phyloP scores from a whole-genome alignment of 2,888 invertebrate species.

The Diplazon laetatorius region DNA sequence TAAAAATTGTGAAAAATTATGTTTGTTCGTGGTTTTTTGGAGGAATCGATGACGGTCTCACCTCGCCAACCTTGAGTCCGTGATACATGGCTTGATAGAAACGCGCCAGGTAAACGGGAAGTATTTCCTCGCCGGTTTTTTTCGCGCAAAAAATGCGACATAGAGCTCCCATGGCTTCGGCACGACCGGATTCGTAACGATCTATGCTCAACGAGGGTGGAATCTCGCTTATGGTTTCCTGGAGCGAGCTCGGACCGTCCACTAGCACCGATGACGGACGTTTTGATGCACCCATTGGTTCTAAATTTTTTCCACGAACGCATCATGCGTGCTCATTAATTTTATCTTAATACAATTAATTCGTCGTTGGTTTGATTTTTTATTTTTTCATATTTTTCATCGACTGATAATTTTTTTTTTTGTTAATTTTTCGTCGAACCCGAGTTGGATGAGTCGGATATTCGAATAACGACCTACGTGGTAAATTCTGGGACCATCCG shows the following conservation, averaged over 20 bases:
- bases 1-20: neutral
- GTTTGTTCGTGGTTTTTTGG: slow-evolving; percentile 25
- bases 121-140: slow-evolving; percentile 96
- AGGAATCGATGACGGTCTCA: too few relatives aligned
- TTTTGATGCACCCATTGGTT: slow-evolving; percentile 83
- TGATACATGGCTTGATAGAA: slow-evolving; percentile 96
- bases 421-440: too few relatives aligned
- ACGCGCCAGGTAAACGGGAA: slow-evolving; percentile 95
- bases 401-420: too few relatives aligned
- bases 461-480: too few relatives aligned
- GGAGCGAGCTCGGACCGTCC: slow-evolving; percentile 87
- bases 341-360: too few relatives aligned
- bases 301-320: slow-evolving; percentile 72
- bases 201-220: slow-evolving; percentile 89
- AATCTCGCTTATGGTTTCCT: slow-evolving; percentile 86
- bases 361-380: too few relatives aligned
- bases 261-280: slow-evolving; percentile 87
- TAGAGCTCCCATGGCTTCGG: slow-evolving; percentile 96
- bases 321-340: too few relatives aligned
- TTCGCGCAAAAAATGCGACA: slow-evolving; percentile 98
- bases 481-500: slow-evolving; percentile 84
- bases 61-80: slow-evolving; percentile 88
- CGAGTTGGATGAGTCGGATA: too few relatives aligned
- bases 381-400: too few relatives aligned
- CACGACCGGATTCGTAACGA: slow-evolving; percentile 92